phyloP scores from a whole-genome alignment of 2,797 vertebrate species.

The Pantherophis alleghaniensis region DNA sequence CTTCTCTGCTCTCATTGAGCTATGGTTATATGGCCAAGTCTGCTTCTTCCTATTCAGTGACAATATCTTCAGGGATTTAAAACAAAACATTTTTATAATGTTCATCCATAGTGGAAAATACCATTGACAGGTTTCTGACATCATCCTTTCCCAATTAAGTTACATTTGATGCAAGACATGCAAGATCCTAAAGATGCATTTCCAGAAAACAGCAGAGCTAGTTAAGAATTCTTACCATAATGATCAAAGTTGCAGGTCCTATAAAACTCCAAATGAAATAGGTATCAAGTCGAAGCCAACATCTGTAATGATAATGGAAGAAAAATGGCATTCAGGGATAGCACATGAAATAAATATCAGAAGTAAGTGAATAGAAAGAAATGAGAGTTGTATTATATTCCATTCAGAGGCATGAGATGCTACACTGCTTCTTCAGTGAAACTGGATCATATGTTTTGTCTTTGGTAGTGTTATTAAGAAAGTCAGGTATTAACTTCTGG shows the following conservation, averaged over 20 bases:
- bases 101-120: neutral
- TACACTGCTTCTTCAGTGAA: conserved; percentile 77
- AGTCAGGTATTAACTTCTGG: conserved; percentile 74
- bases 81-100: neutral
- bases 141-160: conserved; percentile 67
- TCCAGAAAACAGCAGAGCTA: conserved; percentile 83
- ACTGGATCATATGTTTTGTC: conserved; percentile 75
- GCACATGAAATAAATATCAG: conserved; percentile 75
- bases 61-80: neutral
- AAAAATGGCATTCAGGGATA: conserved; percentile 71
- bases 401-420: conserved; percentile 77
- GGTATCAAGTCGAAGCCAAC: conserved; percentile 98
- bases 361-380: conserved; percentile 73
- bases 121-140: conserved; percentile 26
- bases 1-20: neutral
- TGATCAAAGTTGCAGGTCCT: conserved; percentile 98
- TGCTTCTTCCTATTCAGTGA: neutral
- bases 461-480: conserved; percentile 72
- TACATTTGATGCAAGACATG: conserved; percentile 64
- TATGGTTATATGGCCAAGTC: neutral
- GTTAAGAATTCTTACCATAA: conserved; percentile 93
- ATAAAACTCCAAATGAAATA: conserved; percentile 99
- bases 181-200: conserved; percentile 63
- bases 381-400: conserved; percentile 72
- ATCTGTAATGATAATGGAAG: conserved; percentile 83